phyloP scores from a whole-genome alignment of 2,797 vertebrate genomes.

The Ptychobarbus kaznakovi region DNA sequence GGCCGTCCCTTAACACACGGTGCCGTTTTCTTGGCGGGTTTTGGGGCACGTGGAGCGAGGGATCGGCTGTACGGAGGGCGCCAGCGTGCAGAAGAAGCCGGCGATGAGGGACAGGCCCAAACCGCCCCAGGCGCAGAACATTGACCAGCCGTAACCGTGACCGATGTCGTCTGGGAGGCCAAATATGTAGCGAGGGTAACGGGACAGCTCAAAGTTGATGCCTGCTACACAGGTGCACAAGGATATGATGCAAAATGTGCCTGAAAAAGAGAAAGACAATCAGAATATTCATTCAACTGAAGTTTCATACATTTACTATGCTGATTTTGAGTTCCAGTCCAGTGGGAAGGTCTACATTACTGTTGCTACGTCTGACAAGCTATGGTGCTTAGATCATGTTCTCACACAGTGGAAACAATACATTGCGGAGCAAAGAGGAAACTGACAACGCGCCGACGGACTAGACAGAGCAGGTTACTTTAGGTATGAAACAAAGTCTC shows the following conservation, averaged over 20 bases:
- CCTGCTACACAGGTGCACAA: constrained; percentile 98
- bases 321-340: not conserved
- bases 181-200: constrained; percentile 93
- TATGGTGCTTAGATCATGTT: too few species aligned
- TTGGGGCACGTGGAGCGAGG: constrained; percentile 96
- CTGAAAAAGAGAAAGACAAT: constrained; percentile 66
- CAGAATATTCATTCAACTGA: not conserved
- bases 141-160: constrained; percentile 99
- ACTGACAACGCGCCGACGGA: too few species aligned
- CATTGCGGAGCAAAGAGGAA: too few species aligned
- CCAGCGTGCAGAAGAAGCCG: constrained; percentile 99
- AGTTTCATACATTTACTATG: not conserved
- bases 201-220: constrained; percentile 99
- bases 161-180: constrained; percentile 96
- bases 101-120: constrained; percentile 97
- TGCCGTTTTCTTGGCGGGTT: constrained; percentile 97
- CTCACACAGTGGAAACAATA: too few species aligned
- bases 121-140: constrained; percentile 99
- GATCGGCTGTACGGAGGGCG: constrained; percentile 95
- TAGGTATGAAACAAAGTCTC: too few species aligned
- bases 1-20: constrained; percentile 87
- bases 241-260: constrained; percentile 99
- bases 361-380: too few species aligned
- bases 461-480: too few species aligned
- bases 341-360: not conserved